These are phyloP conservation scores for Lutjanus erythropterus DNA, from an alignment of 2,113 vertebrate species.

Conservation along the genomic window DNA sequence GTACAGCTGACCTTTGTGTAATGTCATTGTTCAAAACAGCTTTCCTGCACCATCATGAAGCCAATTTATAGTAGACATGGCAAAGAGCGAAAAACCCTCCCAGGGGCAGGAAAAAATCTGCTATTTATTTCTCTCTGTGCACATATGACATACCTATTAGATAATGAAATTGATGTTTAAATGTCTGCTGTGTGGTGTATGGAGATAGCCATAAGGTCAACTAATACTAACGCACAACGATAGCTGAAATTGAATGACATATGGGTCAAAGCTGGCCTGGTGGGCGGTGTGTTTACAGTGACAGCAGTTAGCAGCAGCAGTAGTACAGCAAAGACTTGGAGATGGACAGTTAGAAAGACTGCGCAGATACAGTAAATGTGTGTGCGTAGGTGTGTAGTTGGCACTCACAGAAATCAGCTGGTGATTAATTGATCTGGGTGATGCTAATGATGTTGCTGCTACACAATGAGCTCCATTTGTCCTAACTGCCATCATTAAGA, in stretches of 20 bases:
- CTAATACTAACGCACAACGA: not conserved
- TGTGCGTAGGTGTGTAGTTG: not conserved
- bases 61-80: slow-evolving; percentile 16
- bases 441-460: slow-evolving; percentile 13
- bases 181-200: not conserved
- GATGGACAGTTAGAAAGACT: not conserved
- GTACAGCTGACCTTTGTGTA: slow-evolving; percentile 63
- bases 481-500: slow-evolving; percentile 16
- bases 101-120: slow-evolving; percentile 10
- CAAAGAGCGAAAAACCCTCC: slow-evolving; percentile 26
- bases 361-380: not conserved
- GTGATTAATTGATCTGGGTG: slow-evolving; percentile 27
- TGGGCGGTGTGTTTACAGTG: slow-evolving; percentile 5
- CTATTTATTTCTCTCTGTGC: slow-evolving; percentile 9
- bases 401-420: not conserved
- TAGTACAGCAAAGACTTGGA: not conserved
- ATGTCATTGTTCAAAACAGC: slow-evolving; percentile 39
- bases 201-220: not conserved
- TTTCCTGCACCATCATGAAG: slow-evolving; percentile 21
- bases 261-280: not conserved
- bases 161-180: not conserved
- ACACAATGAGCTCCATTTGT: slow-evolving; percentile 15
- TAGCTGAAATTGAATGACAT: not conserved
- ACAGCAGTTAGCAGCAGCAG: not conserved
- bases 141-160: not conserved